A percentile compares a stretch with the other conserved stretches of the same genome.
Conservation (phyloP, 2,888 invertebrate species). For the Plemyria rubiginata region DNA sequence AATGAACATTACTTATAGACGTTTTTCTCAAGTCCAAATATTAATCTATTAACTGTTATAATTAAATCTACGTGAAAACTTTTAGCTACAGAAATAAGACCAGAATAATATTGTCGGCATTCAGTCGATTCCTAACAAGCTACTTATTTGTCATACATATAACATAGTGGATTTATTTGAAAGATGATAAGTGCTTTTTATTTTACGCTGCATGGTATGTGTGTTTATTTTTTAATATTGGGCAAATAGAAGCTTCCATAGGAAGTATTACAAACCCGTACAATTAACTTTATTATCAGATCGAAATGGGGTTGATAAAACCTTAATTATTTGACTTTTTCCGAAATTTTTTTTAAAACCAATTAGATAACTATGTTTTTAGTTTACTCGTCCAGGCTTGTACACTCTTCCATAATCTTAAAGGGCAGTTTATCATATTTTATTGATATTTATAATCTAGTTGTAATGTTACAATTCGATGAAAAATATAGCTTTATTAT, state of each 20-base stretch:
- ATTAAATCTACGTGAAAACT: constrained; percentile 54
- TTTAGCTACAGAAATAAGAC: constrained; percentile 69
- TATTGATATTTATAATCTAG: constrained; percentile 11
- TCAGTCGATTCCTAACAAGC: constrained; percentile 74
- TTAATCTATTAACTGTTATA: constrained; percentile 37
- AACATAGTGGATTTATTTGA: constrained; percentile 45
- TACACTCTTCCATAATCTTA: background rate
- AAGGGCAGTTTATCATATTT: background rate
- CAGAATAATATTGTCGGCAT: constrained; percentile 76
- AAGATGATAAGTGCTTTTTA: constrained; percentile 2
- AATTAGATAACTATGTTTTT: background rate
- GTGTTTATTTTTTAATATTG: background rate
- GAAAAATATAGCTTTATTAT: background rate
- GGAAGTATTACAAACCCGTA: background rate
- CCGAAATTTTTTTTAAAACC: background rate
- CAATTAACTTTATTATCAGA: background rate
- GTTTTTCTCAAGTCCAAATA: constrained; percentile 43
- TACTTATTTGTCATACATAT: constrained; percentile 48
- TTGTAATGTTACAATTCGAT: background rate
- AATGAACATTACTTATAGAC: constrained; percentile 56
- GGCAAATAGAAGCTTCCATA: background rate
- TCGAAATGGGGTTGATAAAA: background rate
- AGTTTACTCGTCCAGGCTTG: background rate
- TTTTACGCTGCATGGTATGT: background rate
- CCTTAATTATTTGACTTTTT: background rate